These are phyloP conservation scores for Callinectes sapidus DNA, from an alignment of 2,888 invertebrate species.

Conservation along the genomic window DNA sequence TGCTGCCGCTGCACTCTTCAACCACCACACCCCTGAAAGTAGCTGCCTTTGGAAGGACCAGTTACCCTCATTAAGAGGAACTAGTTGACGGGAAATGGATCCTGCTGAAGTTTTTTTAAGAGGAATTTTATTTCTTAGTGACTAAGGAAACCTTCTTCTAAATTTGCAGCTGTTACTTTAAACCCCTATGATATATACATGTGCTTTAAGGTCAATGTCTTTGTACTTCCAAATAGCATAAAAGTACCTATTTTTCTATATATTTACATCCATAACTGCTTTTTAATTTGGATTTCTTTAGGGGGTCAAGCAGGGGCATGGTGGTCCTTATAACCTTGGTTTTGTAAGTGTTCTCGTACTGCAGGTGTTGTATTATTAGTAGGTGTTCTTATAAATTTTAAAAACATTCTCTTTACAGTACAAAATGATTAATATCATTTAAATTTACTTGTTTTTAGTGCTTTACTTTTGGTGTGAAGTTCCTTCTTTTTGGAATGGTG, in stretches of 20 bases:
- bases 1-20: background rate
- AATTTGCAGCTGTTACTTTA: slow-evolving; percentile 40
- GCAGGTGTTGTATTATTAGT: slow-evolving; percentile 50
- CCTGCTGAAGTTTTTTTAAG: background rate
- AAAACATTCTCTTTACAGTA: slow-evolving; percentile 59
- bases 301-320: slow-evolving; percentile 55
- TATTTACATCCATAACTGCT: slow-evolving; percentile 57
- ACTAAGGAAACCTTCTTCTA: background rate
- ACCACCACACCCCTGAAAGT: slow-evolving; percentile 51
- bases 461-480: slow-evolving; percentile 27
- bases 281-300: slow-evolving; percentile 37
- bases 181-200: slow-evolving; percentile 43
- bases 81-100: background rate
- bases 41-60: slow-evolving; percentile 34
- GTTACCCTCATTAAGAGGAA: slow-evolving; percentile 7
- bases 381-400: slow-evolving; percentile 41
- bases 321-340: slow-evolving; percentile 31
- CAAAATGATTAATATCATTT: slow-evolving; percentile 53
- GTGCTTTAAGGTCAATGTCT: slow-evolving; percentile 58
- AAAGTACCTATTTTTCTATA: slow-evolving; percentile 69
- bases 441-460: background rate
- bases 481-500: background rate
- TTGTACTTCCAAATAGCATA: slow-evolving; percentile 65
- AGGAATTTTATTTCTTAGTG: slow-evolving; percentile 37
- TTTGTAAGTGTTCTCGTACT: slow-evolving; percentile 55